phyloP scores from a whole-genome alignment of 2,797 vertebrate species.

The Tachyglossus aculeatus region DNA sequence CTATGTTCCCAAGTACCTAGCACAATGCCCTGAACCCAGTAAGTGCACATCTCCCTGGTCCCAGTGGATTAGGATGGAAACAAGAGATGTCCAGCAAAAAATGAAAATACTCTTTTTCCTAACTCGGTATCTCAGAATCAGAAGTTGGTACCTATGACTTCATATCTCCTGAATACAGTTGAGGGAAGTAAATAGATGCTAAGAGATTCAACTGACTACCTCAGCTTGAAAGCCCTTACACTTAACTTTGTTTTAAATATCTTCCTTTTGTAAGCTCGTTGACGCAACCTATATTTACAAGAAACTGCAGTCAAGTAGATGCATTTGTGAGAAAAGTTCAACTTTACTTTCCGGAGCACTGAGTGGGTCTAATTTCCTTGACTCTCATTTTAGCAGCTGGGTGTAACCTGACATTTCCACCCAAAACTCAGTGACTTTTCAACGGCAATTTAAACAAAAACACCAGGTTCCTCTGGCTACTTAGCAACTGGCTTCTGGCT shows the following conservation, averaged over 20 bases:
- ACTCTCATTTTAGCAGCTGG: background rate
- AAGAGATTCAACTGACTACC: too few relatives aligned
- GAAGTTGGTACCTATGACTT: too few relatives aligned
- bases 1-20: too few relatives aligned
- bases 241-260: background rate
- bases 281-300: background rate
- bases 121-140: too few relatives aligned
- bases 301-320: background rate
- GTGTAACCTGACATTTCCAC: background rate
- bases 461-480: background rate
- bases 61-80: too few relatives aligned
- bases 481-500: slow-evolving; percentile 36
- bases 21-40: too few relatives aligned
- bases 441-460: slow-evolving; percentile 21
- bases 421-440: background rate
- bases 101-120: too few relatives aligned
- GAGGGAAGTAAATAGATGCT: too few relatives aligned
- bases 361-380: accelerated
- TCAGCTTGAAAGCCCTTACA: background rate
- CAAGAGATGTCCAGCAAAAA: too few relatives aligned
- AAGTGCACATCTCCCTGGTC: too few relatives aligned
- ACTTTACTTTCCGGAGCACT: background rate
- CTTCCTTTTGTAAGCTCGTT: background rate
- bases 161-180: too few relatives aligned
- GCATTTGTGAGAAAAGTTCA: background rate